Conservation (phyloP, 2,113 vertebrate species). For the Eclectus roratus region DNA sequence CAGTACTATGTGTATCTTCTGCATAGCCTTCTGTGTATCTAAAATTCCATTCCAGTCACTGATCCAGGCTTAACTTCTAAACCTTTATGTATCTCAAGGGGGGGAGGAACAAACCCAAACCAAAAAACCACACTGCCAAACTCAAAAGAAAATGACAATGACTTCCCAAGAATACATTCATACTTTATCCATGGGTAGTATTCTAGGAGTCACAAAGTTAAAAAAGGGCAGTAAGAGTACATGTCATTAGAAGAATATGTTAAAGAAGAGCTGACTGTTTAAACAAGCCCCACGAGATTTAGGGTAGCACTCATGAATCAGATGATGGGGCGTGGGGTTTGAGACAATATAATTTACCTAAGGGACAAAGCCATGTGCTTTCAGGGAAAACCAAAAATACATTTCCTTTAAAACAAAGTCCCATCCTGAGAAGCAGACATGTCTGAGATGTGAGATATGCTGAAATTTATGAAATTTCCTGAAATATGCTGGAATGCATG, state of each 20-base stretch:
- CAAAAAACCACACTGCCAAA: not conserved
- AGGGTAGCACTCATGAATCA: not conserved
- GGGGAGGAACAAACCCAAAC: not conserved
- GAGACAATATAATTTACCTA: not conserved
- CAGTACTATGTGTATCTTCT: not conserved
- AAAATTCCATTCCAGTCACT: not conserved
- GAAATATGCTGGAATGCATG: conserved; percentile 42
- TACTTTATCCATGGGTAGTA: not conserved
- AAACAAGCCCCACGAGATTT: not conserved
- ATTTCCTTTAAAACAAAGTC: conserved; percentile 50
- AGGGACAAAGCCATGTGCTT: not conserved
- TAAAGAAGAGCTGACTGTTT: not conserved
- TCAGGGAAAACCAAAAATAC: conserved; percentile 54
- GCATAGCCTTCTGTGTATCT: not conserved
- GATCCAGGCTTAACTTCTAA: not conserved
- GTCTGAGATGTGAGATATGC: conserved; percentile 38
- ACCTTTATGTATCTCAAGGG: not conserved
- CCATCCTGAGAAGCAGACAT: conserved; percentile 49
- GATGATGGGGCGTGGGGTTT: not conserved
- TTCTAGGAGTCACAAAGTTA: not conserved
- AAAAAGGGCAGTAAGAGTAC: not conserved
- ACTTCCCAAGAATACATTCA: not conserved
- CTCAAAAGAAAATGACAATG: not conserved
- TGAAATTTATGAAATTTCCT: conserved; percentile 64
- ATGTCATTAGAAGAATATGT: not conserved